Base-by-base conservation (phyloP, 2,797 vertebrate genomes). In the Thripadectes ignobilis region DNA sequence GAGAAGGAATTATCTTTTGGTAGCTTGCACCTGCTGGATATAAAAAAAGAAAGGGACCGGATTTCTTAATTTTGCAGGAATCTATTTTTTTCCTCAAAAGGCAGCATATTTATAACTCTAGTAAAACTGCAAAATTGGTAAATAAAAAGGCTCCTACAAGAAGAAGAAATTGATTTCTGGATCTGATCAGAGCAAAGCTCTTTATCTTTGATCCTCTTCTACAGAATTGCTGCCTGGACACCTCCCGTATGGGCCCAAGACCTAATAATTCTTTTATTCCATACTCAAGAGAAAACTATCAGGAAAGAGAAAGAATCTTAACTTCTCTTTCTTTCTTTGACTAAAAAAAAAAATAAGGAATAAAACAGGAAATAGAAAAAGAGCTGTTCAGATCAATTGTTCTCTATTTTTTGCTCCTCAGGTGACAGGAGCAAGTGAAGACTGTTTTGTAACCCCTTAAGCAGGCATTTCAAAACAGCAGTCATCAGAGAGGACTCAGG, bases 61-160 rank as follows among this genome's bases (percentile, higher is more conserved):
- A 52, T 93, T 97, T 94, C 93, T 89, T 88, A 54, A 80, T 95
- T 95, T 82, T 87, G 63, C n/a, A 72, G 83, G n/a, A 83, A 36
- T 26, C 59, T 75, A 1, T 69, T 75, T 94, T 85, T 82, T 85
- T 13, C 55, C 59, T 92, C 67, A 38, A 63, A 91, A 87, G 68
- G 23, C 63, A 63, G 63, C 6, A 3, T 76, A 85, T 90, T 95
- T 95, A 86, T 81, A 92, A 54, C 80, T 86, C 57, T 8, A 49
- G 77, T 71, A 85, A 87, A 89, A 71, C 30, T 49, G 51, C 51
- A 59, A 59, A 75, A 80, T 9, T 43, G 38, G 30, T 77, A 43
- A 84, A 85, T 88, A 49, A 72, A 61, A 86, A 75, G 62, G 69
- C 52, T 23, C 9, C 39, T 73, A 43, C 14, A 41, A 79, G 27